Percentiles rank a stretch among this genome's conserved stretches.
Evolutionary conservation across 2,113 vertebrate species (phyloP).

Genomic region (Agelaius phoeniceus): DNA sequence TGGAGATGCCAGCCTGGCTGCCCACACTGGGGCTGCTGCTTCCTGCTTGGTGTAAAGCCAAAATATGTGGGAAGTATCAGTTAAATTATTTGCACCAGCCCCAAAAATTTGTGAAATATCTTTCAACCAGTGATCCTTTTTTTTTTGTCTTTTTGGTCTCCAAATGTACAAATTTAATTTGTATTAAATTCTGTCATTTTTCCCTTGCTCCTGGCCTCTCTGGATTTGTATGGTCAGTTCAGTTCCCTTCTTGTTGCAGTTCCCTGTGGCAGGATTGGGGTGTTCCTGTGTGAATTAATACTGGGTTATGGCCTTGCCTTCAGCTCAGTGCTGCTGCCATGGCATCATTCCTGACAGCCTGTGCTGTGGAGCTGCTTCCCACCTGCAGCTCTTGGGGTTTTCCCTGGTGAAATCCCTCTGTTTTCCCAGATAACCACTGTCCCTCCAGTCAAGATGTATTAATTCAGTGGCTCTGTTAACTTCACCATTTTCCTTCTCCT

Average conservation of each 20-base stretch:
- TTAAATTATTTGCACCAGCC: background rate
- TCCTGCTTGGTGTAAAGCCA: background rate
- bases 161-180: background rate
- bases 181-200: background rate
- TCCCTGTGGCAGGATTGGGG: background rate
- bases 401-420: background rate
- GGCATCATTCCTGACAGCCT: background rate
- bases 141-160: no score
- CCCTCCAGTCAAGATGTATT: background rate
- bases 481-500: background rate
- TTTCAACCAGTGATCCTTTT: background rate
- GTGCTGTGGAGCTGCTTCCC: background rate
- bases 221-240: background rate
- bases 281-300: background rate
- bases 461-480: background rate
- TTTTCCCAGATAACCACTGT: background rate
- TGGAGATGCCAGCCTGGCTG: background rate
- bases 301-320: background rate
- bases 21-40: background rate
- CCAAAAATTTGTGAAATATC: fast-evolving
- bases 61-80: fast-evolving
- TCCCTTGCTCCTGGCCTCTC: background rate
- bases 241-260: background rate
- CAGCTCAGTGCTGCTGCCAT: background rate
- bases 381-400: background rate